These are phyloP conservation scores for Tetragnatha versicolor DNA, from an alignment of 1,140 invertebrate genomes.

Conservation along the genomic window DNA sequence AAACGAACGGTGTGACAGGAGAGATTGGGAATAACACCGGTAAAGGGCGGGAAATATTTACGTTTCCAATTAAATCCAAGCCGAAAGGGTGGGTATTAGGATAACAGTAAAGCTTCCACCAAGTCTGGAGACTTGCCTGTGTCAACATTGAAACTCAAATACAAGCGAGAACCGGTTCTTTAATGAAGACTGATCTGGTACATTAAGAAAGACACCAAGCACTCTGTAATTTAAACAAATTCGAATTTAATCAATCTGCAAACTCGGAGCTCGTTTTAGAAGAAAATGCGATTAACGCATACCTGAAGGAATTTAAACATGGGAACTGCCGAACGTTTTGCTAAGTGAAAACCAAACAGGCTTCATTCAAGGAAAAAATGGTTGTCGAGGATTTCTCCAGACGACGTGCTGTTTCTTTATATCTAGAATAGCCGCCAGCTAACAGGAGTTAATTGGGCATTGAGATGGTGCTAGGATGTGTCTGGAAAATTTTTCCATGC, in stretches of 20 bases:
- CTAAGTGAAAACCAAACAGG: conserved; percentile 49
- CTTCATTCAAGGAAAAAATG: not conserved
- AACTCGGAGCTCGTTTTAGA: conserved; percentile 8
- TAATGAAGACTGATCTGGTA: conserved; percentile 51
- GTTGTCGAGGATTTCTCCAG: not conserved
- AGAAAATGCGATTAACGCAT: conserved; percentile 31
- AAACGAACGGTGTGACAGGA: not conserved
- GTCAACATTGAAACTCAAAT: conserved; percentile 53
- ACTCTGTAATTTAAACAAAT: conserved; percentile 51
- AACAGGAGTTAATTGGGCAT: conserved; percentile 4
- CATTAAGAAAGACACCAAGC: conserved; percentile 49
- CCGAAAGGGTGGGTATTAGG: not conserved
- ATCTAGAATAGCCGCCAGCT: not conserved
- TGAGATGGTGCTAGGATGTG: not conserved
- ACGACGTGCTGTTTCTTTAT: conserved; percentile 9
- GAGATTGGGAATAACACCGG: conserved; percentile 17
- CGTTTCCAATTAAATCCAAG: conserved; percentile 31
- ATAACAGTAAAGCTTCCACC: not conserved
- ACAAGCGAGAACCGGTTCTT: conserved; percentile 33
- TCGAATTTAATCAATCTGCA: conserved; percentile 53
- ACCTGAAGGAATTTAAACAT: conserved; percentile 43
- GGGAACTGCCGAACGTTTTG: conserved; percentile 3
- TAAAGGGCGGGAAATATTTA: conserved; percentile 32
- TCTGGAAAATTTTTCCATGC: not conserved
- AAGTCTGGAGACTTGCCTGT: conserved; percentile 6